phyloP scores from a whole-genome alignment of 1,140 invertebrate genomes.

The Harpegnathos saltator region DNA sequence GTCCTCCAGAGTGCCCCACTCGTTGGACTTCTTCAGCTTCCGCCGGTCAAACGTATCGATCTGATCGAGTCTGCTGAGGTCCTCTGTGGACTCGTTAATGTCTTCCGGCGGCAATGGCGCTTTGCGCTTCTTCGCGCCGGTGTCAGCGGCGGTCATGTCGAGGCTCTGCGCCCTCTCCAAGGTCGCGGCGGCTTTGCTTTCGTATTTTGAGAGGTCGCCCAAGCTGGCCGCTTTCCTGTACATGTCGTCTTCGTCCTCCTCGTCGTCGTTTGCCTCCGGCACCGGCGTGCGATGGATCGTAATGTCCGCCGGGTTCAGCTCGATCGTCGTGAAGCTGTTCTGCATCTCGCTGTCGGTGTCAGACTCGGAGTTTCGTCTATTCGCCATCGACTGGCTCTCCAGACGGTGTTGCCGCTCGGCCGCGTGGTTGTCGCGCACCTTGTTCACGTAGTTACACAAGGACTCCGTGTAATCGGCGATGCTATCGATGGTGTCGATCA shows the following conservation, averaged over 20 bases:
- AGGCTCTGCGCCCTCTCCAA: conserved; percentile 93
- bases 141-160: conserved; percentile 89
- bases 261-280: conserved; percentile 86
- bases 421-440: conserved; percentile 71
- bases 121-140: conserved; percentile 90
- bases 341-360: conserved; percentile 85
- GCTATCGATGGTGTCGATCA: conserved; percentile 69
- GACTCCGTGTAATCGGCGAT: conserved; percentile 79
- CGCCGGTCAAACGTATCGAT: conserved; percentile 89
- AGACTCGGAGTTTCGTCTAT: conserved; percentile 85
- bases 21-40: conserved; percentile 90
- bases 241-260: conserved; percentile 87
- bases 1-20: conserved; percentile 92
- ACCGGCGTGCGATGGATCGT: conserved; percentile 90
- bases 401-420: conserved; percentile 66
- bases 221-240: conserved; percentile 92
- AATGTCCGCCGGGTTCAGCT: conserved; percentile 90
- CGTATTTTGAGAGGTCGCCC: conserved; percentile 92
- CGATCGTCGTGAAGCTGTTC: conserved; percentile 87
- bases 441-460: conserved; percentile 71
- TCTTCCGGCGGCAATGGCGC: conserved; percentile 86
- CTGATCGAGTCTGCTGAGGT: conserved; percentile 88
- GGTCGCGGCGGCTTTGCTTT: conserved; percentile 87
- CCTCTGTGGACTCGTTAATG: conserved; percentile 87
- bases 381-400: conserved; percentile 61